Base-by-base conservation (phyloP, 2,797 vertebrate species). In the Apogon talboti region DNA sequence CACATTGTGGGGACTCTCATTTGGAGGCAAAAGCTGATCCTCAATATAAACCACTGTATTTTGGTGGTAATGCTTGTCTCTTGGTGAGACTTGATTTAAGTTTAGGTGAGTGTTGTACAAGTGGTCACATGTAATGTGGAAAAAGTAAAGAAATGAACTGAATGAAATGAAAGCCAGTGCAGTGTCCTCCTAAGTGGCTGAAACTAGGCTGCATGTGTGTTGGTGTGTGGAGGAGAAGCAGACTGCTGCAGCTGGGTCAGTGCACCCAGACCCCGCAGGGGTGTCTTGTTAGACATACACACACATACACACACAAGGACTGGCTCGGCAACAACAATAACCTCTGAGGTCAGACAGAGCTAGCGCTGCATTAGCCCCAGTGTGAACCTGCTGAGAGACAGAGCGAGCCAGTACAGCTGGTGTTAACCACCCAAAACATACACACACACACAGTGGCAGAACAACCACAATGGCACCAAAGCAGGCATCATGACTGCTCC, bases 331-430 rank as follows among this genome's bases (percentile, higher is more conserved):
- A 81, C 85, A 86, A 81, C 83, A 85, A 86, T 87, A 87, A 86
- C 89, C 88, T 90, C 87, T 74, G 82, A 87, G 89, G 87, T 89
- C 88, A 82, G 82, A 81, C 70, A 35, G 82, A 75, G 78, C 84
- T 81, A 81, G 86, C 41, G 63, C 67, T 84, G 85, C 83, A 87
- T 91, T 91, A 90, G 87, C 85, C 86, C 59, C 85, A 69, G 83
- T 71, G 69, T 88, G 83, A 89, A 89, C 87, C 86, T 89, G 88
- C 89, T 89, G 87, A 84, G 89, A 89, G 87, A 78, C 71, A n/a
- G 74, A 83, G 78, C 41, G 19, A 85, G 78, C 77, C 79, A 79
- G 80, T 87, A 61, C 89, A 90, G 86, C 86, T 89, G 84, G 82
- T 85, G 90, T 85, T 87, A 89, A 89, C 85, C 87, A 89, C 69